Evolutionary conservation across 2,113 vertebrate species (phyloP), one percentile per base, ranked within the genome.

Genomic region (Atlantisia rogersi): DNA sequence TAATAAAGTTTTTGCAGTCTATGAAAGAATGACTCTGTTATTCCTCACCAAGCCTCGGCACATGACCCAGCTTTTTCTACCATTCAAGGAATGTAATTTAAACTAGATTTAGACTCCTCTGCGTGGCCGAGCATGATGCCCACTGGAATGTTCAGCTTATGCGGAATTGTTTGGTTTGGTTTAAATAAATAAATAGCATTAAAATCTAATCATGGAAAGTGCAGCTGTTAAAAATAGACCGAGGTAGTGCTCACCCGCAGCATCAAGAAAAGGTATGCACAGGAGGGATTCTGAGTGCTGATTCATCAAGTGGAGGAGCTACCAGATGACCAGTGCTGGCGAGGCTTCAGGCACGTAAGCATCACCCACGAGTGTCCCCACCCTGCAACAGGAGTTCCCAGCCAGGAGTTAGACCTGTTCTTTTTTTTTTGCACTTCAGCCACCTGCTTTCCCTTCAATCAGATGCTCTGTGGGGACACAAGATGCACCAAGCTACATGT

Each of bases 141-240:
- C 22, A n/a, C 26, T 92, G 84, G 94, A 97, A 94, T 92, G 88
- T 87, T 94, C 77, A 68, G 94, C 92, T 82, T 91, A 84, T 62
- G 76, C 32, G 12, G 88, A 46, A 64, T 63, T 96, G 91, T 96
- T 97, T 94, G 70, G 69, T 96, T 94, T 3, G 0, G 53, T 91
- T 97, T 94, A 91, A 96, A 94, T 96, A 96, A 93, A 96, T 96
- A 96, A 96, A 96, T 96, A 92, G 95, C 86, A 95, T 89, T 94
- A 95, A 96, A 94, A 76, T 85, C 92, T 91, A 94, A 94, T 96
- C 70, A 96, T 97, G 95, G 95, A 97, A 96, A 97, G 88, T 93
- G 76, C 50, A 82, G 73, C 73, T 88, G 92, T 87, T 96, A 96
- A 97, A 97, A 96, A 96, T 95, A 96, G 92, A 87, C 53, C 17